Percentiles rank a stretch among this genome's conserved stretches.
These are phyloP conservation scores for Phoxinus phoxinus DNA, from an alignment of 2,113 vertebrate genomes.

Conservation along the genomic window DNA sequence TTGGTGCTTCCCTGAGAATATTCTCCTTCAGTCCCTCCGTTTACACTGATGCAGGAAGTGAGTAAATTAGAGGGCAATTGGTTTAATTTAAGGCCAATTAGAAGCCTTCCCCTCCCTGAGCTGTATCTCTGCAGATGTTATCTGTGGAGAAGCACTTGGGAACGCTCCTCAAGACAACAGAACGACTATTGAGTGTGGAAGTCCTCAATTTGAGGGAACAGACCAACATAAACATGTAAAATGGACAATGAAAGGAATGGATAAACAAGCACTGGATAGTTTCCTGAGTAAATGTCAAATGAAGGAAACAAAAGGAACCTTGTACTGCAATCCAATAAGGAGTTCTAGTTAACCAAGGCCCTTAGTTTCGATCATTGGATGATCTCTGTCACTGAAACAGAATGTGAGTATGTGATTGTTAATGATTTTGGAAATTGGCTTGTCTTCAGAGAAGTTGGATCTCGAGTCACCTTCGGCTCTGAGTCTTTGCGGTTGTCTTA, in stretches of 20 bases:
- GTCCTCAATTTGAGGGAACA: slow-evolving; percentile 41
- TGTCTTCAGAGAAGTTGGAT: slow-evolving; percentile 17
- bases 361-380: too few relatives aligned
- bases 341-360: not conserved
- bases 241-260: not conserved
- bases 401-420: not conserved
- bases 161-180: slow-evolving; percentile 50
- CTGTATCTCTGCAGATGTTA: slow-evolving; percentile 65
- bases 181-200: slow-evolving; percentile 25
- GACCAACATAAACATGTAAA: slow-evolving; percentile 7
- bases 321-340: not conserved
- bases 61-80: slow-evolving; percentile 71
- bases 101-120: slow-evolving; percentile 65
- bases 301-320: slow-evolving; percentile 1
- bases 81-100: slow-evolving; percentile 75
- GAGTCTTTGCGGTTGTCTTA: slow-evolving; percentile 18
- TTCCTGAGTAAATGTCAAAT: not conserved
- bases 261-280: not conserved
- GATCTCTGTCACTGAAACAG: not conserved
- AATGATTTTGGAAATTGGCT: slow-evolving; percentile 17
- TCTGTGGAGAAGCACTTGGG: slow-evolving; percentile 59
- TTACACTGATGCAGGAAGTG: slow-evolving; percentile 71
- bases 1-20: slow-evolving; percentile 58
- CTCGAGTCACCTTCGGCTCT: not conserved
- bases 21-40: slow-evolving; percentile 51